Conservation (phyloP, 1,140 invertebrate species). For the Polyergus mexicanus region DNA sequence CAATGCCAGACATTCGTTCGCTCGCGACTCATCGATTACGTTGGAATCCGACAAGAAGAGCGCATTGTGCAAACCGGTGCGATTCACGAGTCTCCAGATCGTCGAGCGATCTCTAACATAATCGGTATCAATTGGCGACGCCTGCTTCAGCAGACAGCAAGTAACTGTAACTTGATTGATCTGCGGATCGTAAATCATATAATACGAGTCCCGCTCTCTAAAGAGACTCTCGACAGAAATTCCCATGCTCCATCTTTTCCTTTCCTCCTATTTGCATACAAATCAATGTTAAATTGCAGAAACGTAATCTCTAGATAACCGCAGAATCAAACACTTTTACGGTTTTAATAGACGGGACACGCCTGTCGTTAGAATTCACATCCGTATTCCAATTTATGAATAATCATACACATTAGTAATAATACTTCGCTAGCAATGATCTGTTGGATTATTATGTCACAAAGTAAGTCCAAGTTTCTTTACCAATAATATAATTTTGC, state of each 20-base stretch:
- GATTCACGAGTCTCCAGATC: slow-evolving; percentile 46
- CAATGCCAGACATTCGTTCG: slow-evolving; percentile 33
- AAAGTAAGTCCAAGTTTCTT: not conserved
- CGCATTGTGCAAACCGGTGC: slow-evolving; percentile 39
- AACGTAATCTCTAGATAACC: slow-evolving; percentile 72
- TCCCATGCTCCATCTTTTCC: slow-evolving; percentile 78
- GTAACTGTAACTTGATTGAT: slow-evolving; percentile 84
- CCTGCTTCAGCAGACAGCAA: slow-evolving; percentile 71
- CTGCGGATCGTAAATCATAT: slow-evolving; percentile 79
- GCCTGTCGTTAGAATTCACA: slow-evolving; percentile 38
- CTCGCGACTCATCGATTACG: slow-evolving; percentile 23
- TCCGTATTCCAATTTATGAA: not conserved
- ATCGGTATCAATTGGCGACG: slow-evolving; percentile 83
- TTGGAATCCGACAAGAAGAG: slow-evolving; percentile 39
- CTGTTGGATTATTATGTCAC: not conserved
- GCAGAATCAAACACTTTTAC: slow-evolving; percentile 28
- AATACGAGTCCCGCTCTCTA: slow-evolving; percentile 73
- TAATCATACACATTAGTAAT: not conserved
- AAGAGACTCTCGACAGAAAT: slow-evolving; percentile 75
- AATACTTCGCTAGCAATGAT: slow-evolving; percentile 7
- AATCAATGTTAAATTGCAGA: slow-evolving; percentile 79
- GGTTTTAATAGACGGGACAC: slow-evolving; percentile 16
- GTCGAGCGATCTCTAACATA: slow-evolving; percentile 77
- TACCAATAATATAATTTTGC: not conserved
- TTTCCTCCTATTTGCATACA: slow-evolving; percentile 73